A percentile compares a stretch with the other conserved stretches of the same genome.
phyloP scores from a whole-genome alignment of 2,888 invertebrate species.

The Heteromurus nitidus region DNA sequence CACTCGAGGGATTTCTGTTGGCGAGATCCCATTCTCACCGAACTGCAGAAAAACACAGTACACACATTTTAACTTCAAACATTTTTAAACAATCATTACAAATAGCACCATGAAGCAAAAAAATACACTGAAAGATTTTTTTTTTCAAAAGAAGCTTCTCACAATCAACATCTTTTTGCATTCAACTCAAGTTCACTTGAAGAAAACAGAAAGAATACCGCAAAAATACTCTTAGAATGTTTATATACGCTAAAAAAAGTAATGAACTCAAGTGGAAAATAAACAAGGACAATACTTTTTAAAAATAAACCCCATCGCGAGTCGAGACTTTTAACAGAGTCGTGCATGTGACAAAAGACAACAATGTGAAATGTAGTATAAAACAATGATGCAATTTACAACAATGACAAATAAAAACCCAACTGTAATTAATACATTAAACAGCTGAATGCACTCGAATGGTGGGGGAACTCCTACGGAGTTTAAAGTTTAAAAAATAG shows the following conservation, averaged over 20 bases:
- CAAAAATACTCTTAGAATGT: conserved; percentile 8
- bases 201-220: conserved; percentile 1
- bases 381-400: too few relatives aligned
- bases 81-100: too few relatives aligned
- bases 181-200: not conserved
- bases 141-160: too few relatives aligned
- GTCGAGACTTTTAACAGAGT: too few relatives aligned
- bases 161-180: too few relatives aligned
- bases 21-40: conserved; percentile 71
- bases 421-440: not conserved
- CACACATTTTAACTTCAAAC: not conserved
- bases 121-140: too few relatives aligned
- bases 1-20: conserved; percentile 71
- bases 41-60: conserved; percentile 42
- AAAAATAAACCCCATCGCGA: too few relatives aligned
- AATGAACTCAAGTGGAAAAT: not conserved
- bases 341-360: too few relatives aligned
- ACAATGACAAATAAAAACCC: not conserved
- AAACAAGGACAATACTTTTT: too few relatives aligned
- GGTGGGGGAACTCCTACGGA: not conserved
- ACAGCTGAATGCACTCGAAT: not conserved
- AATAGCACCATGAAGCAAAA: too few relatives aligned
- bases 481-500: not conserved
- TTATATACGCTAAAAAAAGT: too few relatives aligned
- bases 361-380: too few relatives aligned